Evolutionary conservation across 2,113 vertebrate species (phyloP), one percentile per base, ranked within the genome.

Genomic region (Cynoglossus semilaevis): DNA sequence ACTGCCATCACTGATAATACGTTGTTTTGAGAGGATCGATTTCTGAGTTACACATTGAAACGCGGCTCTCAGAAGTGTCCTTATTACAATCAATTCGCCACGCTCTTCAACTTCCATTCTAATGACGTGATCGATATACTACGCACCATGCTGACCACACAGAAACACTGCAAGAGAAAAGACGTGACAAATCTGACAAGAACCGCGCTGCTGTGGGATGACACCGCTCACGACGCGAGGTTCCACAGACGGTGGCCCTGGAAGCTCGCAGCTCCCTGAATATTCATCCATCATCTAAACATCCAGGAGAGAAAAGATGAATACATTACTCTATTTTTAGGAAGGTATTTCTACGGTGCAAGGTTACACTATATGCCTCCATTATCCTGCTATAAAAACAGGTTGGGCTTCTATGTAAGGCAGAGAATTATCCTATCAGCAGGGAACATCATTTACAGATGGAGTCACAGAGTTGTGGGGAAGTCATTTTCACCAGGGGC

Each of bases 401-500:
- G 60, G 77, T 13, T 76, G 43, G 47, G 46, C 56, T 64, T 29
- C 66, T 76, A 71, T 66, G 64, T 53, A 72, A 82, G 71, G 67
- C 47, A 61, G 68, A 17, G 9, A 74, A 82, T 84, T 76, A 76
- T 69, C 70, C 74, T 74, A 79, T 75, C 77, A 83, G 70, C 63
- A 54, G 75, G 71, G 69, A 82, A 60, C n/a, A 18, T 58, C 53
- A 70, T 77, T 76, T 71, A 74, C 63, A 58, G 81, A 77, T 72
- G 67, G 67, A 80, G 82, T 87, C 81, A 83, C 72, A 77, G 22
- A 80, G 80, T 81, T 88, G 87, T 88, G 79, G 80, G 22, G 87
- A 88, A 88, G 80, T 82, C 68, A 75, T 87, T 88, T 83, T 84
- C 76, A 85, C 85, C 82, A 35, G 68, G 60, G 87, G 86, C 83